A percentile compares a stretch with the other conserved stretches of the same genome.
These are phyloP conservation scores for Aulostomus chinensis DNA, from an alignment of 2,797 vertebrate genomes.

Conservation along the genomic window DNA sequence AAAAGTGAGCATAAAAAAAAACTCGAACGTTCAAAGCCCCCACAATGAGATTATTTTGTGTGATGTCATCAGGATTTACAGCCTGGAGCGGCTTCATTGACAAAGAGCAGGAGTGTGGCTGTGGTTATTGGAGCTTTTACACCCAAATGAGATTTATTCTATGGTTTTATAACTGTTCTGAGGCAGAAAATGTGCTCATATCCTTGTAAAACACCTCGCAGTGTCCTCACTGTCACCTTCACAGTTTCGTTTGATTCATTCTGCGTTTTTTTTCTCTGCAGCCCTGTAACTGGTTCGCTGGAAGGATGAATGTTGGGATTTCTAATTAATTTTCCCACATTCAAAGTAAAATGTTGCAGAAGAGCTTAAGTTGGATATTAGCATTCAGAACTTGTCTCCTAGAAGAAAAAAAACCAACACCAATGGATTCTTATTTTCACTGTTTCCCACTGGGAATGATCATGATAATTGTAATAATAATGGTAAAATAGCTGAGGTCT, in stretches of 20 bases:
- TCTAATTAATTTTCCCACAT: slow-evolving; percentile 17
- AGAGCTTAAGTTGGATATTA: background rate
- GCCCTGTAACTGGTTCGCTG: slow-evolving; percentile 22
- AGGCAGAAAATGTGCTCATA: slow-evolving; percentile 52
- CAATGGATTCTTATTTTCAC: background rate
- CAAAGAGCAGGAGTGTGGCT: slow-evolving; percentile 47
- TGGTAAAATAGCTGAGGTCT: no score
- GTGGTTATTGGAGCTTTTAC: slow-evolving; percentile 61
- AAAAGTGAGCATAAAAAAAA: slow-evolving; percentile 36
- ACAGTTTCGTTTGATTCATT: slow-evolving; percentile 38
- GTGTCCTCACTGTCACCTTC: slow-evolving; percentile 57
- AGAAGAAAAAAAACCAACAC: background rate
- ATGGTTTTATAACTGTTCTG: slow-evolving; percentile 46
- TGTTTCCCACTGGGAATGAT: background rate
- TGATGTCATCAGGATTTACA: slow-evolving; percentile 67
- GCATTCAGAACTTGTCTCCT: background rate
- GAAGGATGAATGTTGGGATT: slow-evolving; percentile 8
- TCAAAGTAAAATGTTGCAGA: slow-evolving; percentile 1
- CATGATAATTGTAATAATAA: no score
- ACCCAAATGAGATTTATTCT: slow-evolving; percentile 63
- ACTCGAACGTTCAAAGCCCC: slow-evolving; percentile 38
- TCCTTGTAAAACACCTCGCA: slow-evolving; percentile 51
- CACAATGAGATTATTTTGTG: slow-evolving; percentile 50
- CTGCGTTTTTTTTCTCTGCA: slow-evolving; percentile 1
- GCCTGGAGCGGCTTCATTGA: slow-evolving; percentile 56